Evolutionary conservation across 2,113 vertebrate species (phyloP).

Genomic region (Phyllostomus hastatus): DNA sequence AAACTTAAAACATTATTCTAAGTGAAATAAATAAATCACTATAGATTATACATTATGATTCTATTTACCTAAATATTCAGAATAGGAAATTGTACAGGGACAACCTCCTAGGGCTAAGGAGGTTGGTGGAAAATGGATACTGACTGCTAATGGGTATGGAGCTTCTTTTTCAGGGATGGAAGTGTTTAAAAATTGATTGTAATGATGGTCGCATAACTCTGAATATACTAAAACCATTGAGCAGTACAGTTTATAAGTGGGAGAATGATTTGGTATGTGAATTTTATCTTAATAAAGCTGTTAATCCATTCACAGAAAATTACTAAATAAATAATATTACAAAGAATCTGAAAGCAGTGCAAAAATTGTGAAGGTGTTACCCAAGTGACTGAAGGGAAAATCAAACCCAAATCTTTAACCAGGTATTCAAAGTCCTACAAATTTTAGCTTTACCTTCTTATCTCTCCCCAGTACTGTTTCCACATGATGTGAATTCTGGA

Average conservation of each 20-base stretch:
- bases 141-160: background rate
- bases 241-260: background rate
- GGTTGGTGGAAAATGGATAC: background rate
- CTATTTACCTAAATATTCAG: background rate
- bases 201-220: background rate
- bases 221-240: background rate
- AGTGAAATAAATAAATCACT: background rate
- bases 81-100: background rate
- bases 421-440: background rate
- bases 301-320: background rate
- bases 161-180: background rate
- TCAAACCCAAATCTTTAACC: background rate
- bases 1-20: background rate
- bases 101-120: background rate
- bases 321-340: background rate
- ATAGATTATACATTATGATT: background rate
- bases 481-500: background rate
- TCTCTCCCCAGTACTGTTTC: background rate
- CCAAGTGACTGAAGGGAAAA: background rate
- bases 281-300: background rate
- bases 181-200: background rate
- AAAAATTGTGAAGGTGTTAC: background rate
- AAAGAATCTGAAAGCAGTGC: background rate
- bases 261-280: background rate
- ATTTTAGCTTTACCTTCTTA: background rate